phyloP scores from a whole-genome alignment of 2,797 vertebrate genomes.

The Malurus leucopterus region DNA sequence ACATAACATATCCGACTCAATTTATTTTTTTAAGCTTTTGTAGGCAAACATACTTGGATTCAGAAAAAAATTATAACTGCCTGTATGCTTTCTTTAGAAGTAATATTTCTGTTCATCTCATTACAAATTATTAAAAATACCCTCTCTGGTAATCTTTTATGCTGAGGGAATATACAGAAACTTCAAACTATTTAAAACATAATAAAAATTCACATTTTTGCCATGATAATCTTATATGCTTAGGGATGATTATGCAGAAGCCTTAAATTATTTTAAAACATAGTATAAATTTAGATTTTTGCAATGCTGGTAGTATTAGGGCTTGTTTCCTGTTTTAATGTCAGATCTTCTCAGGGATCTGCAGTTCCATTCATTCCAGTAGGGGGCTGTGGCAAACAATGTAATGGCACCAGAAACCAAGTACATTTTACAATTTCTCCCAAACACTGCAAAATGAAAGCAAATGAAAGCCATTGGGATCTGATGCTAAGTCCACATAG shows the following conservation, averaged over 20 bases:
- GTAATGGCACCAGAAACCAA: not conserved
- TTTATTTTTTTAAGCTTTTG: not conserved
- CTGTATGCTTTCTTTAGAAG: not conserved
- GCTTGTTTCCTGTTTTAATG: not conserved
- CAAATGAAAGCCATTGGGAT: not conserved
- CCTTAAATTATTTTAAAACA: not conserved
- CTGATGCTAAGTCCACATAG: not conserved
- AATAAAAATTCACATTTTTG: not conserved
- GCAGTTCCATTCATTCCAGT: slow-evolving; percentile 31
- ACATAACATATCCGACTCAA: not conserved
- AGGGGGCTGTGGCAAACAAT: slow-evolving; percentile 47
- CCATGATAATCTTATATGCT: not conserved
- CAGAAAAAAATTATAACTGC: not conserved
- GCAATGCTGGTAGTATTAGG: not conserved
- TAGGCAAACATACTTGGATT: not conserved
- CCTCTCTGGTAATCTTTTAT: not conserved
- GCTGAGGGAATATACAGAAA: not conserved
- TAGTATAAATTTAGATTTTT: not conserved
- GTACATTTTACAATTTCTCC: not conserved
- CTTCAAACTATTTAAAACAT: not conserved
- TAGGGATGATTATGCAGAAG: not conserved
- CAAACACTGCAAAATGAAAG: not conserved
- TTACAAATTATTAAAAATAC: not conserved
- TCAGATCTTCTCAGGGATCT: not conserved
- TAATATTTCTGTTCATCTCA: not conserved